Percentiles rank a stretch among this genome's conserved stretches.
Conservation (phyloP, 2,113 vertebrate species). For the Rana temporaria region DNA sequence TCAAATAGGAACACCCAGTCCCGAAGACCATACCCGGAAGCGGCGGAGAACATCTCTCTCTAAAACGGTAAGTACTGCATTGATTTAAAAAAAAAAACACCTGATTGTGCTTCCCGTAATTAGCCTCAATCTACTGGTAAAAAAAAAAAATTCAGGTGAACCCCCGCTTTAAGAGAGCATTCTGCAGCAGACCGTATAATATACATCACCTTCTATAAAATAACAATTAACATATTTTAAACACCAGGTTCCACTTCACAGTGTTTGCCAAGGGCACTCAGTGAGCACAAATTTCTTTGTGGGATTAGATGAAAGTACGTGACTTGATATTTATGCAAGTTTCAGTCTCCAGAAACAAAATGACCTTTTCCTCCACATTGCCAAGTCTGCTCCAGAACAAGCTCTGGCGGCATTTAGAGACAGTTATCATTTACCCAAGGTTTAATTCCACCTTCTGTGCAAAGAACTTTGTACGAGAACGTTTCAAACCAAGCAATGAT, state of each 20-base stretch:
- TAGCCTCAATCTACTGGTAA: too few species aligned
- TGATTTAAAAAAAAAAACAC: too few species aligned
- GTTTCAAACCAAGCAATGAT: neutral
- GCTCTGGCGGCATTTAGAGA: neutral
- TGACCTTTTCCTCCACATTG: slow-evolving; percentile 38
- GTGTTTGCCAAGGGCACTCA: neutral
- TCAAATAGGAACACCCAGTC: too few species aligned
- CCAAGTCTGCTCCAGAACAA: neutral
- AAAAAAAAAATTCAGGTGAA: too few species aligned
- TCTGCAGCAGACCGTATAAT: too few species aligned
- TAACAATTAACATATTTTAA: neutral
- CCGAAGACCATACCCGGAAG: too few species aligned
- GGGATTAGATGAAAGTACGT: neutral
- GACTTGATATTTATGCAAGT: slow-evolving; percentile 29
- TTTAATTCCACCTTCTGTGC: slow-evolving; percentile 16
- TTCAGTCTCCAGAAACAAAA: slow-evolving; percentile 15
- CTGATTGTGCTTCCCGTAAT: too few species aligned
- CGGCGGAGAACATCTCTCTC: too few species aligned
- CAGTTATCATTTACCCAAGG: slow-evolving; percentile 41
- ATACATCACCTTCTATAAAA: neutral
- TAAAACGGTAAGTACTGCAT: too few species aligned
- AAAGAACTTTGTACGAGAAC: slow-evolving; percentile 22
- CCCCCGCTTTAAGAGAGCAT: too few species aligned
- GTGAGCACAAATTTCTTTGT: neutral
- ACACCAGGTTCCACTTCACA: neutral